Base-by-base conservation (phyloP, 1,140 invertebrate species). In the Drosophila athabasca region DNA sequence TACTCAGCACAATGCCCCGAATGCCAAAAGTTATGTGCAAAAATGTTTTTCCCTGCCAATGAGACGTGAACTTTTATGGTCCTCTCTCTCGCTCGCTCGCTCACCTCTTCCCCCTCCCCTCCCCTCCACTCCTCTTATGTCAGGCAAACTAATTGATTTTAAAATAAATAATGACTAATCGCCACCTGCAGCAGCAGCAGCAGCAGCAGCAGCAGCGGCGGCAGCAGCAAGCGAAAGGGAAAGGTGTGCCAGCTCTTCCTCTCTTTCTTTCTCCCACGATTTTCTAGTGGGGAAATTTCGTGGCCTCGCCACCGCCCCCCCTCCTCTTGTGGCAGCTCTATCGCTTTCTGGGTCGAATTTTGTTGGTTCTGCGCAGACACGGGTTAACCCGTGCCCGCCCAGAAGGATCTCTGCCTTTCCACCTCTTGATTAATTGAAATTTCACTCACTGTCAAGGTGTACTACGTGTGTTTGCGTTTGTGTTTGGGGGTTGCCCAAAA, bases 131-230 rank as follows among this genome's bases (percentile, higher is more conserved):
- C 48, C 64, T 68, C 49, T 68, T 51, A 71, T 64, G 66, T 74
- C 77, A 78, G 75, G 79, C 62, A 79, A 87, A 82, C 79, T 87
- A 87, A 87, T 87, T 87, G 83, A 87, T 87, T 87, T 76, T 76
- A 87, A 87, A 87, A 87, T 87, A 87, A 87, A 88, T 88, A 88
- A 88, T 87, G 83, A 87, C 83, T 87, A 87, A 87, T 87, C 83
- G 83, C 83, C 83, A 80, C 76, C 80, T 80, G 80, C 80, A 65
- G 31, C 48, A 53, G 64, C 19, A 31, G 29, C 26, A 29, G 6
- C 59, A 35, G 49, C 29, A 59, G 22, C 22, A 22, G 1, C 22
- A 22, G 22, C 80, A 65, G 31, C 48, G 48, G 57, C 19, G 7
- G 26, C 29, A 29, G 29, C 60, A 39, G 49, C 29, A 59, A 59